Conservation (phyloP, 2,888 invertebrate species). For the Drosophila mercatorum region DNA sequence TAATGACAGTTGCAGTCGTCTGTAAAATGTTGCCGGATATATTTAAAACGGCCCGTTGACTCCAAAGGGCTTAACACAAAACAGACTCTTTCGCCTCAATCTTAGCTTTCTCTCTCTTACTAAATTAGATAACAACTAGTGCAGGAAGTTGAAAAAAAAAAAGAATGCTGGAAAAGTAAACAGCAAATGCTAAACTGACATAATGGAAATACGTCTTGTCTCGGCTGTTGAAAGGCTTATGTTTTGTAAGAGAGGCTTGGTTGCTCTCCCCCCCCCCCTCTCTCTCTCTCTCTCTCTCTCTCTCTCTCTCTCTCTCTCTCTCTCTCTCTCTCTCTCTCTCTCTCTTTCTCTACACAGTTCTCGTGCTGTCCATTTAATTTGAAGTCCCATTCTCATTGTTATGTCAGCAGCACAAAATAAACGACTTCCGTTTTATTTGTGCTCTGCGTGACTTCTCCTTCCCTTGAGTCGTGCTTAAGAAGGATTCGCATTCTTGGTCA, state of each 20-base stretch:
- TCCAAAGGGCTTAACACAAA: slow-evolving; percentile 19
- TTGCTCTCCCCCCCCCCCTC: not conserved
- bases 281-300: not conserved
- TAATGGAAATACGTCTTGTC: slow-evolving; percentile 32
- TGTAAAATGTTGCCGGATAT: slow-evolving; percentile 69
- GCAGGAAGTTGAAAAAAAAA: slow-evolving; percentile 34
- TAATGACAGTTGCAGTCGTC: slow-evolving; percentile 64
- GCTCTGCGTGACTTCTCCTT: slow-evolving; percentile 3
- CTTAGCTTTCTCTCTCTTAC: not conserved
- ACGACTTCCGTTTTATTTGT: slow-evolving; percentile 56
- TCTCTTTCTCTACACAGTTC: not conserved
- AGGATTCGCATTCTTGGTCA: slow-evolving; percentile 24
- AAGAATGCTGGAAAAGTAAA: slow-evolving; percentile 24
- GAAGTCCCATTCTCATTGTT: slow-evolving; percentile 61
- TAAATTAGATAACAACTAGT: slow-evolving; percentile 66
- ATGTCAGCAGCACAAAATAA: slow-evolving; percentile 53
- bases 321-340: not conserved
- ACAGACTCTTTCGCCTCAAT: not conserved
- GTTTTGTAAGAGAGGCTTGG: slow-evolving; percentile 5
- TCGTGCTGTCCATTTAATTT: slow-evolving; percentile 49
- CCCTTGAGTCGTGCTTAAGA: slow-evolving; percentile 36
- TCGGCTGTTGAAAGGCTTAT: slow-evolving; percentile 3
- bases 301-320: not conserved
- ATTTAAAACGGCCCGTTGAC: slow-evolving; percentile 55
- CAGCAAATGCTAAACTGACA: slow-evolving; percentile 34